These are phyloP conservation scores for Bursaphelenchus okinawaensis DNA, from an alignment of 2,888 invertebrate species.

Conservation along the genomic window DNA sequence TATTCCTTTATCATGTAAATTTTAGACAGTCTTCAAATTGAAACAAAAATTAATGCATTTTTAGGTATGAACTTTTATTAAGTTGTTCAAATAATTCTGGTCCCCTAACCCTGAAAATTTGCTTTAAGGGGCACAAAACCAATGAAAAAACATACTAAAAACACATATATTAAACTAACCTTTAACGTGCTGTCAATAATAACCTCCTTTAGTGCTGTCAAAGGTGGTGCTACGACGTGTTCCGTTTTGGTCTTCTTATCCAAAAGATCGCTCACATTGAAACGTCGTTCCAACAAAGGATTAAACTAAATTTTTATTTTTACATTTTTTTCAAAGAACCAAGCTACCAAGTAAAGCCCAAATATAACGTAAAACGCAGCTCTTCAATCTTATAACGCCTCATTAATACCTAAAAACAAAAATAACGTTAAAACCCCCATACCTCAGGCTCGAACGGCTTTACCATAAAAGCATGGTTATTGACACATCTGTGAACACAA, in stretches of 20 bases:
- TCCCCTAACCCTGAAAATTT: too few species aligned
- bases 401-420: too few species aligned
- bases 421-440: too few species aligned
- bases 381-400: too few species aligned
- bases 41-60: too few species aligned
- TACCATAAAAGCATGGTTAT: conserved; percentile 9
- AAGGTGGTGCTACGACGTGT: background rate
- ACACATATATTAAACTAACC: background rate
- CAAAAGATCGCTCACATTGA: conserved; percentile 2
- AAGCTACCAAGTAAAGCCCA: too few species aligned
- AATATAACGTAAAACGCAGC: too few species aligned
- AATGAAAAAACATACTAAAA: background rate
- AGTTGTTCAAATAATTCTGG: too few species aligned
- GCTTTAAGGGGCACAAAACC: too few species aligned
- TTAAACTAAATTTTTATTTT: conserved; percentile 6
- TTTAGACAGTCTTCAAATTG: too few species aligned
- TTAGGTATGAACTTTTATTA: too few species aligned
- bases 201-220: background rate
- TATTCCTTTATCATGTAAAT: too few species aligned
- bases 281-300: conserved; percentile 7
- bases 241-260: background rate
- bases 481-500: background rate
- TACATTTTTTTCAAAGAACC: background rate
- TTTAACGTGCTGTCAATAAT: background rate
- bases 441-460: conserved; percentile 7